These are phyloP conservation scores for Lithophane semibrunnea DNA, from an alignment of 2,888 invertebrate species.

Conservation along the genomic window DNA sequence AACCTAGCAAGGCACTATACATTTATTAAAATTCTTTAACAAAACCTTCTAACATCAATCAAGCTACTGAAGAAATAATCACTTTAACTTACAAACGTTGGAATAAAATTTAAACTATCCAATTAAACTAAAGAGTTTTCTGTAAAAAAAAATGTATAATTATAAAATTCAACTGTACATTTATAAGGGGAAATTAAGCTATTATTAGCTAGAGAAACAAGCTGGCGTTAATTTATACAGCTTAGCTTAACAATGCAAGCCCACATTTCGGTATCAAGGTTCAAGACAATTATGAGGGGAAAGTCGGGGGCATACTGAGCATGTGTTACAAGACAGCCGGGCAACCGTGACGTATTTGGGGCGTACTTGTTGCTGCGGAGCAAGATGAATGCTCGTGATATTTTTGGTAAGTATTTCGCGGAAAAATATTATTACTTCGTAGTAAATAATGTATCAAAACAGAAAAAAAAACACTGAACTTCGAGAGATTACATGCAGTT, in stretches of 20 bases:
- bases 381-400: conserved; percentile 25
- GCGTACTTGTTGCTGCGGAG: conserved; percentile 44
- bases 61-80: conserved; percentile 27
- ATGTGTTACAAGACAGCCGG: conserved; percentile 44
- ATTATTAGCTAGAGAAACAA: conserved; percentile 67
- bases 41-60: conserved; percentile 23
- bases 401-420: conserved; percentile 5
- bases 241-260: conserved; percentile 66
- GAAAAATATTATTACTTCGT: no score
- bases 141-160: conserved; percentile 53
- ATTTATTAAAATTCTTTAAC: conserved; percentile 12
- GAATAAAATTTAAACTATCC: conserved; percentile 52
- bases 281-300: conserved; percentile 65
- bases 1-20: background rate
- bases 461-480: no score
- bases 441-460: no score
- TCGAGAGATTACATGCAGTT: no score
- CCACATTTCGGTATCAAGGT: conserved; percentile 64
- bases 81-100: conserved; percentile 28
- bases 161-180: conserved; percentile 52
- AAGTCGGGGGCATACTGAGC: conserved; percentile 54
- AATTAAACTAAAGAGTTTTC: conserved; percentile 52
- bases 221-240: conserved; percentile 68
- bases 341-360: conserved; percentile 44
- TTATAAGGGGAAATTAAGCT: conserved; percentile 65